A percentile compares a stretch with the other conserved stretches of the same genome.
Conservation (phyloP, 1,140 invertebrate genomes). For the Papilio aristodemus region DNA sequence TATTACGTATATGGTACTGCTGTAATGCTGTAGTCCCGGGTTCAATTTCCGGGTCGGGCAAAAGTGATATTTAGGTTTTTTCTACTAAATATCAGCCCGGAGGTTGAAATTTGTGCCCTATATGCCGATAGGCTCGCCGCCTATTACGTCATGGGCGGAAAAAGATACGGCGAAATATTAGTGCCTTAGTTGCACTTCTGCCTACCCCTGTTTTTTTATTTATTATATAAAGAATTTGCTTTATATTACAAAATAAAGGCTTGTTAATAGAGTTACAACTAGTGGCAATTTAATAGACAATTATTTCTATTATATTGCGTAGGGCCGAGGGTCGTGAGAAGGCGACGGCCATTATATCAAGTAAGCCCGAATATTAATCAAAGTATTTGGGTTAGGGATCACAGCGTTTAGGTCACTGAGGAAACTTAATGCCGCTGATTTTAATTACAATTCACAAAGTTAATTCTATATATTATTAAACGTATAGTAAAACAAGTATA, state of each 20-base stretch:
- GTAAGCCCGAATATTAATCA: conserved; percentile 9
- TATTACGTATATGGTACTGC: too few relatives aligned
- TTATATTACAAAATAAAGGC: background rate
- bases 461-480: background rate
- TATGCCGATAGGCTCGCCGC: too few relatives aligned
- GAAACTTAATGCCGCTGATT: background rate
- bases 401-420: conserved; percentile 6
- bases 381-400: conserved; percentile 9
- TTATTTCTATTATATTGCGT: background rate
- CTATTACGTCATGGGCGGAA: too few relatives aligned
- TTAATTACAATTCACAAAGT: conserved; percentile 2
- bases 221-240: too few relatives aligned
- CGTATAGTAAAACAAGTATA: background rate
- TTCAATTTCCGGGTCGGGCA: too few relatives aligned
- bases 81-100: too few relatives aligned
- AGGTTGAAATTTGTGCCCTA: too few relatives aligned
- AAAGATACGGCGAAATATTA: too few relatives aligned
- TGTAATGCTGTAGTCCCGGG: too few relatives aligned
- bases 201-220: too few relatives aligned
- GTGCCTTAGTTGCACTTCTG: too few relatives aligned
- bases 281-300: conserved; percentile 14
- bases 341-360: background rate
- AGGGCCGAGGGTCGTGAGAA: conserved; percentile 3
- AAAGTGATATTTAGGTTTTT: too few relatives aligned
- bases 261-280: background rate